Evolutionary conservation across 2,797 vertebrate species (phyloP).

Genomic region (Urophycis tenuis): DNA sequence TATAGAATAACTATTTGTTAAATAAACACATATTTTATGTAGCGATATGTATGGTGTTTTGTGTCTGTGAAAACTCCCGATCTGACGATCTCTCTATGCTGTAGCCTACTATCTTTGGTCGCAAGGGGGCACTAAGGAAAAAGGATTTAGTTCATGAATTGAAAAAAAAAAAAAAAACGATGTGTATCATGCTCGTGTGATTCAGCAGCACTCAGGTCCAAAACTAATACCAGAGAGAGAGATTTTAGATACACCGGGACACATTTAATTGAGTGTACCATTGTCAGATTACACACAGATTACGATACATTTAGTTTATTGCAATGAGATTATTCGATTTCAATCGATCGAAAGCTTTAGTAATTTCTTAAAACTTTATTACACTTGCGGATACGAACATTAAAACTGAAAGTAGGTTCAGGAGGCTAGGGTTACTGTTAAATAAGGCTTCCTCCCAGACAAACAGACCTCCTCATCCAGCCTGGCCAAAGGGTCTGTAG

Average conservation of each 20-base stretch:
- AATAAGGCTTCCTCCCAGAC: neutral
- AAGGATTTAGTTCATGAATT: neutral
- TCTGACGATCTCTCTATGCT: neutral
- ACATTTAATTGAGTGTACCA: neutral
- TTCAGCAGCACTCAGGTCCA: neutral
- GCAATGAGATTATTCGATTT: neutral
- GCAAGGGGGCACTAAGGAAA: neutral
- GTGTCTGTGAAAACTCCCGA: neutral
- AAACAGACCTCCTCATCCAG: neutral
- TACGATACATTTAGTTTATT: neutral
- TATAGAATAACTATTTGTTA: constrained; percentile 32
- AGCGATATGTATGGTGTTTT: constrained; percentile 6
- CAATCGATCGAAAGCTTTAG: neutral
- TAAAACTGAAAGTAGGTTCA: neutral
- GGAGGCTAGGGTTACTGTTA: neutral
- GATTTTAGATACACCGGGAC: neutral
- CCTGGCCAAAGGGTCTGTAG: constrained; percentile 7
- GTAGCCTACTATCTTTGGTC: neutral
- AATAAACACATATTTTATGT: constrained; percentile 48
- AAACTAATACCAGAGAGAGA: neutral
- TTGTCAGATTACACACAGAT: neutral
- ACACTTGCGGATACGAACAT: neutral
- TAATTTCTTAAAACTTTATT: neutral
- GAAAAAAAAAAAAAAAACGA: too few species aligned
- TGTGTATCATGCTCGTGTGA: neutral